Evolutionary conservation across 2,797 vertebrate species (phyloP), one percentile per base, ranked within the genome.

Genomic region (Phrynocephalus vlangalii): DNA sequence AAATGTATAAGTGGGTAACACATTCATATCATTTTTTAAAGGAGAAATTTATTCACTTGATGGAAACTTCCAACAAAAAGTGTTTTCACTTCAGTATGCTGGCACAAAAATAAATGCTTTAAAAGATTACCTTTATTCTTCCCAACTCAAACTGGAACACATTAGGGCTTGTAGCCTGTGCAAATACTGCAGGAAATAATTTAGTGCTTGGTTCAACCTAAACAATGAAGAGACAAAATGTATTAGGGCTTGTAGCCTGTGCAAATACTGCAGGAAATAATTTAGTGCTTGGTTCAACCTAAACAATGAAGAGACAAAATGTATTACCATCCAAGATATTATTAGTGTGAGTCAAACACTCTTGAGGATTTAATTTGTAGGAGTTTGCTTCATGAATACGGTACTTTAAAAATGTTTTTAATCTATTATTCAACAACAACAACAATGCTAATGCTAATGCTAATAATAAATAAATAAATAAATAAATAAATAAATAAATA

Each of bases 191-290:
- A 84, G 98, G 98, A 92, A 99, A 99, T 90, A 99, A 96, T 90
- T 99, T 99, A 1, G 98, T 99, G 75, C 98, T 99, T 7, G 98
- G 98, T 92, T 99, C 98, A 96, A 99, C 98, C 98, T 99, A 94
- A 75, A 93, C 86, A 13, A 82, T 60, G 18, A 91, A 92, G 2
- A 94, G 86, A 63, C n/a, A 93, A 86, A 90, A 93, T 68, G 48
- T 28, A 79, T 97, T 98, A 22, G 98, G 98, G 86, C 98, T 99
- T 48, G 98, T 99, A 84, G 98, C 98, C 94, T 98, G 98, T 70
- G 98, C 98, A 94, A 99, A 99, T 84, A 99, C 98, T 38, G 98
- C 98, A 84, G 98, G 98, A 92, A 99, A 99, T 90, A 99, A 96
- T 90, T 99, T 99, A 1, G 98, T 99, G 75, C 98, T 99, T 7